A percentile compares a stretch with the other conserved stretches of the same genome.
Conservation (phyloP, 1,140 invertebrate species). For the Phthorimaea operculella region DNA sequence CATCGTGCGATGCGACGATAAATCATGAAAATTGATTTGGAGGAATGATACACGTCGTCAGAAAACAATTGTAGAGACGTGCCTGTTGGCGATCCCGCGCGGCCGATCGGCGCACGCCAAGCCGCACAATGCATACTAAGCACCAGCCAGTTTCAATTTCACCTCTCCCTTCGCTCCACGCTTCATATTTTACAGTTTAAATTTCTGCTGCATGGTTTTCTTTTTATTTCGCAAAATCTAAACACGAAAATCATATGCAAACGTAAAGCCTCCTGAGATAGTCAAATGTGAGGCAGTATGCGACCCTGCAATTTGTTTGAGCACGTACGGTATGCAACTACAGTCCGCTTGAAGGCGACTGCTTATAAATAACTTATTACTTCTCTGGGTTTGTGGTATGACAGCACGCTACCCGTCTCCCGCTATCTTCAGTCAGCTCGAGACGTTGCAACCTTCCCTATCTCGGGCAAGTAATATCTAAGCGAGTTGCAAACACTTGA, state of each 20-base stretch:
- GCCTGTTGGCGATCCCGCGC: constrained; percentile 43
- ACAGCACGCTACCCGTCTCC: constrained; percentile 24
- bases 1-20: constrained; percentile 36
- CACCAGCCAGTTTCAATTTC: constrained; percentile 60
- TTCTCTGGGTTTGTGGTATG: constrained; percentile 20
- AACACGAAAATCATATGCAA: background rate
- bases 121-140: constrained; percentile 64
- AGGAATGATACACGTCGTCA: constrained; percentile 65
- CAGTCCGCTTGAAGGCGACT: constrained; percentile 25
- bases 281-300: constrained; percentile 2
- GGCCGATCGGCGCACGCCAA: constrained; percentile 51
- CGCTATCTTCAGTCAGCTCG: constrained; percentile 14
- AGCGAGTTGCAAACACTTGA: constrained; percentile 1
- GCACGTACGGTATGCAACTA: constrained; percentile 12
- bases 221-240: background rate
- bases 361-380: constrained; percentile 45
- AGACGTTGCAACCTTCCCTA: constrained; percentile 5
- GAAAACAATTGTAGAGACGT: constrained; percentile 65
- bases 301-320: constrained; percentile 3
- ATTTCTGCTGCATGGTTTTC: constrained; percentile 1
- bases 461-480: constrained; percentile 3
- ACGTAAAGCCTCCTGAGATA: background rate
- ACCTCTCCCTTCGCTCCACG: constrained; percentile 30
- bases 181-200: constrained; percentile 22
- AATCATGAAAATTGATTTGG: constrained; percentile 61